A percentile compares a stretch with the other conserved stretches of the same genome.
phyloP scores from a whole-genome alignment of 2,888 invertebrate species.

The Pinctada fucata region DNA sequence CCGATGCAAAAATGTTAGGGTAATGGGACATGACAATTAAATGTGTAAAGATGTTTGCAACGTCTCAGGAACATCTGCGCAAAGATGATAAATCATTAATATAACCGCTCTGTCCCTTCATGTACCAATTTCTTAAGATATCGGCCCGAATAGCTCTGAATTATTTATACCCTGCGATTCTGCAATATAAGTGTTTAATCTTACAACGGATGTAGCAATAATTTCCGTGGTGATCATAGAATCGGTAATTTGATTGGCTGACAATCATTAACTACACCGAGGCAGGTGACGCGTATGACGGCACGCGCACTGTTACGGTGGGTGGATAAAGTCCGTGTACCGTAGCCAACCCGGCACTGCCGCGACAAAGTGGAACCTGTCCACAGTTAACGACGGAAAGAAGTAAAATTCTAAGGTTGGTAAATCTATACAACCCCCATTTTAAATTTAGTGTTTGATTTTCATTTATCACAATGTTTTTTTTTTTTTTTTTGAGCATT shows the following conservation, averaged over 20 bases:
- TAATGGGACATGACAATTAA: constrained; percentile 26
- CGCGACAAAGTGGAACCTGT: background rate
- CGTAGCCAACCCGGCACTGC: constrained; percentile 14
- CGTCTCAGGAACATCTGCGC: constrained; percentile 33
- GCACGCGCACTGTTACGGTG: constrained; percentile 43
- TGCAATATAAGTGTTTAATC: constrained; percentile 44
- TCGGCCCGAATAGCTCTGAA: constrained; percentile 36
- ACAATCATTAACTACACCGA: constrained; percentile 25
- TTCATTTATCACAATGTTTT: no score
- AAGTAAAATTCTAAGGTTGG: constrained; percentile 12
- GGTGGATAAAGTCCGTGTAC: constrained; percentile 30
- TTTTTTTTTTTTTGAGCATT: no score
- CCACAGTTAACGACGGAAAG: background rate
- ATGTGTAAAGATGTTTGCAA: constrained; percentile 23
- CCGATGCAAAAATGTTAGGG: constrained; percentile 19
- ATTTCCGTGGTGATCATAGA: constrained; percentile 31
- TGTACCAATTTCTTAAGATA: constrained; percentile 35
- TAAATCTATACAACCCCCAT: background rate
- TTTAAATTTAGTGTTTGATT: no score
- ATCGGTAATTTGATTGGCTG: constrained; percentile 40
- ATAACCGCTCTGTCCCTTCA: constrained; percentile 30
- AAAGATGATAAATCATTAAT: constrained; percentile 39
- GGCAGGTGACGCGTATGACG: constrained; percentile 44
- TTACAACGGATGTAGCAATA: constrained; percentile 36
- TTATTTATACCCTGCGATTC: constrained; percentile 40